A percentile compares a stretch with the other conserved stretches of the same genome.
These are phyloP conservation scores for Sphecodes monilicornis DNA, from an alignment of 2,888 invertebrate species.

Conservation along the genomic window DNA sequence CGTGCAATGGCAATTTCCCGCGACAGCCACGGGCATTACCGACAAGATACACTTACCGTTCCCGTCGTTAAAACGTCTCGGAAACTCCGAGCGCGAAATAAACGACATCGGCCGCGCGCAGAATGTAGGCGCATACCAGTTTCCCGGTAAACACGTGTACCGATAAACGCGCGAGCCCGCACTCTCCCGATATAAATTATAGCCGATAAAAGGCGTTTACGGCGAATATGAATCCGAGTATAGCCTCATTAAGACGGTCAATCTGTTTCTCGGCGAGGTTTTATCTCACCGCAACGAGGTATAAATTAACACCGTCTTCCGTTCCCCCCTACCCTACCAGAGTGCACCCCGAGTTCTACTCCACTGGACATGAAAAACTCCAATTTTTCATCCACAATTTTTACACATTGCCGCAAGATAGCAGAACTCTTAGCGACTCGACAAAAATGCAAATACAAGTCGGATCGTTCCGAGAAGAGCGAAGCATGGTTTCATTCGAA, in stretches of 20 bases:
- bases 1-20: conserved; percentile 59
- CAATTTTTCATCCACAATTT: not conserved
- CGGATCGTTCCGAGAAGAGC: not conserved
- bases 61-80: conserved; percentile 64
- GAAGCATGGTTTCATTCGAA: not conserved
- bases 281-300: conserved; percentile 8
- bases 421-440: not conserved
- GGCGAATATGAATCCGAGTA: conserved; percentile 51
- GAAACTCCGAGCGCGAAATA: conserved; percentile 41
- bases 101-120: conserved; percentile 36
- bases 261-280: conserved; percentile 29
- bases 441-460: not conserved
- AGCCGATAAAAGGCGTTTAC: conserved; percentile 45
- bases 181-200: conserved; percentile 45
- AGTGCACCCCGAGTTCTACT: not conserved
- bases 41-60: conserved; percentile 60
- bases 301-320: conserved; percentile 36
- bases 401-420: not conserved
- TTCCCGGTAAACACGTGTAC: conserved; percentile 43
- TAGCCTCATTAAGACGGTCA: conserved; percentile 50
- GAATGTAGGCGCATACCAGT: conserved; percentile 32
- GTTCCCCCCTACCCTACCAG: not conserved
- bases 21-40: conserved; percentile 66
- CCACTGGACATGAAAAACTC: not conserved
- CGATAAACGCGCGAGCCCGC: conserved; percentile 41